Evolutionary conservation across 1,140 invertebrate genomes (phyloP), one percentile per base, ranked within the genome.

Genomic region (Eubasilissa regina): DNA sequence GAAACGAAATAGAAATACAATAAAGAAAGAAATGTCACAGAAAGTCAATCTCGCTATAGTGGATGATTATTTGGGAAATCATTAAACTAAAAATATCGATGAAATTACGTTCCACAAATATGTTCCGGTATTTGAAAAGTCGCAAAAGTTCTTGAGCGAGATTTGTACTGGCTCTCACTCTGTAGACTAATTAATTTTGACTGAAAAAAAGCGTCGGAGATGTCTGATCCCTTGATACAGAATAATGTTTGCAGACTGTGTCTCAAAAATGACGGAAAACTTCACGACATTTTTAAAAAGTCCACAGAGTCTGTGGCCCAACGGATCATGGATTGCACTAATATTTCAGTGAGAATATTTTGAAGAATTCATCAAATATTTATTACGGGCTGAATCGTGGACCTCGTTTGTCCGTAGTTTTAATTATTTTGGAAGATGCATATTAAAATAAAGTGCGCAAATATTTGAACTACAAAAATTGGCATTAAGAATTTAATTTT

Each of bases 271-370:
- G 51, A 64, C 9, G 48, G 17, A 13, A 51, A 55, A 19, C 47
- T 80, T 12, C 21, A 53, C 21, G 25, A 74, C 13, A 80, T 80
- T 15, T 80, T 80, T 77, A 72, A 77, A 43, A 78, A 74, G 15
- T 35, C 75, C 4, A 13, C 58, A 12, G 11, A 35, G 11, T 45
- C 13, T 43, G 66, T 74, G 1, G 17, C 56, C 8, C 11, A 73
- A 11, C 73, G 76, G 43, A 78, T 80, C 12, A 66, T 47, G 53
- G 75, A 73, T 47, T 80, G 79, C 68, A 80, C 75, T 1, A 77
- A 77, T 19, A 35, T 80, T 21, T 19, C 19, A 13, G 79, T 75
- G 47, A 72, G 62, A 35, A 35, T 35, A 35, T 35, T 35, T 35
- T 35, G 6, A 35, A 35, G 25, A 17, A 62, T 45, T 45, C 35